Percentiles rank a stretch among this genome's conserved stretches.
phyloP scores from a whole-genome alignment of 2,113 vertebrate genomes.

The Grus americana region DNA sequence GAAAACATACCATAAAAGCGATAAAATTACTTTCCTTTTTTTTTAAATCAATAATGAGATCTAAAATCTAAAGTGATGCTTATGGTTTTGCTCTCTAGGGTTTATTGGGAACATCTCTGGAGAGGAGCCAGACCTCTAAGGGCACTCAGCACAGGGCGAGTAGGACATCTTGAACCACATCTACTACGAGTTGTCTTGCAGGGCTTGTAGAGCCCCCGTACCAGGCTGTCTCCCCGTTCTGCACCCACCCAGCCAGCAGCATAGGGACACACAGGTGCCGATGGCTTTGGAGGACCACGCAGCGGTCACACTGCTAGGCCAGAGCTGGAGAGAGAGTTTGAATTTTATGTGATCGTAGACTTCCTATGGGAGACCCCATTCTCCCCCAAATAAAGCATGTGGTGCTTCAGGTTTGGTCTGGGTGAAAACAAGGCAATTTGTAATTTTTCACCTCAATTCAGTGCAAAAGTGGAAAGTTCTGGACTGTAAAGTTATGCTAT shows the following conservation, averaged over 20 bases:
- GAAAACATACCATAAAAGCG: constrained; percentile 62
- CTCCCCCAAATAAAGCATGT: background rate
- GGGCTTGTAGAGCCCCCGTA: background rate
- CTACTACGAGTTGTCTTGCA: background rate
- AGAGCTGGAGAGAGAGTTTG: background rate
- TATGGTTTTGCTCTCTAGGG: background rate
- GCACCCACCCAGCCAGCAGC: background rate
- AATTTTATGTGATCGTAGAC: background rate
- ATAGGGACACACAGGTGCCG: background rate
- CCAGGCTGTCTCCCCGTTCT: background rate
- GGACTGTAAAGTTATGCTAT: background rate
- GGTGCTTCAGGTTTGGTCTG: background rate
- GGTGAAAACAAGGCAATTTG: background rate
- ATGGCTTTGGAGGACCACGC: background rate
- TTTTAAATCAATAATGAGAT: constrained; percentile 9
- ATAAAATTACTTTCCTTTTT: constrained; percentile 31
- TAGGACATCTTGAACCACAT: background rate
- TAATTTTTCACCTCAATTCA: background rate
- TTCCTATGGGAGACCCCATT: background rate
- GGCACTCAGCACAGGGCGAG: background rate
- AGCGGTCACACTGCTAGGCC: rapidly evolving
- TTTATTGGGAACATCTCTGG: background rate
- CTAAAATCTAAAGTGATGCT: background rate
- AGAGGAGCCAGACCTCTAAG: background rate
- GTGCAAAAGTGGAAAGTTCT: background rate